Conservation (phyloP, 2,797 vertebrate genomes). For the Pantherophis alleghaniensis region DNA sequence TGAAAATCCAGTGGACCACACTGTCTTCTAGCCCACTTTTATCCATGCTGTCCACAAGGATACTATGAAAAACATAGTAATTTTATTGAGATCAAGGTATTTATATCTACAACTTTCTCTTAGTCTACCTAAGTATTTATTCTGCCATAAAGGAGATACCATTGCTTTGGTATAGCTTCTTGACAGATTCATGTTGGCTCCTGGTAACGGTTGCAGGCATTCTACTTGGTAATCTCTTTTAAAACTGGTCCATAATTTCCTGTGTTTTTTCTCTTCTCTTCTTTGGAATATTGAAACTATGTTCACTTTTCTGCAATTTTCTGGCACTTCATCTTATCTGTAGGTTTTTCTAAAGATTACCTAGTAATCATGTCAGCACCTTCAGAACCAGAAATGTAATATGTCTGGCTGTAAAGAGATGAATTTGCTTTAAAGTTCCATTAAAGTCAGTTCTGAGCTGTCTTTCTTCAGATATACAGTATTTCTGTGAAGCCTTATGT, state of each 20-base stretch:
- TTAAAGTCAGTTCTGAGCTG: not conserved
- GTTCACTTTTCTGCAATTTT: not conserved
- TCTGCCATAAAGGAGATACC: not conserved
- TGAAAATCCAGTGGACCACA: not conserved
- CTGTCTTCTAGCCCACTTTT: not conserved
- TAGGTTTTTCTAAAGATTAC: not conserved
- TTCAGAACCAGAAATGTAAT: not conserved
- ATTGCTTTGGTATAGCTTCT: not conserved
- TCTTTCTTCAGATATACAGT: not conserved
- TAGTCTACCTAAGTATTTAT: not conserved
- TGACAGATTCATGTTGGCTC: not conserved
- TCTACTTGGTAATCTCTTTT: not conserved
- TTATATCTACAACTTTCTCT: not conserved
- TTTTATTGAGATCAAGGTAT: not conserved
- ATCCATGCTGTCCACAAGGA: not conserved
- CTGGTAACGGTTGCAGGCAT: not conserved
- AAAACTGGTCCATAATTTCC: not conserved
- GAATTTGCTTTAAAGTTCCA: not conserved
- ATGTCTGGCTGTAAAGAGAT: not conserved
- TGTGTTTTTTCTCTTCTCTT: not conserved
- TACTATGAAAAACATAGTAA: not conserved
- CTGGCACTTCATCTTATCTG: not conserved
- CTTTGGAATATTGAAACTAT: not conserved
- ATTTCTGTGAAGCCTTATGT: not conserved
- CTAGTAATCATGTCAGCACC: not conserved